These are phyloP conservation scores for Ormyrus pomaceus DNA, from an alignment of 2,888 invertebrate genomes.

Conservation along the genomic window DNA sequence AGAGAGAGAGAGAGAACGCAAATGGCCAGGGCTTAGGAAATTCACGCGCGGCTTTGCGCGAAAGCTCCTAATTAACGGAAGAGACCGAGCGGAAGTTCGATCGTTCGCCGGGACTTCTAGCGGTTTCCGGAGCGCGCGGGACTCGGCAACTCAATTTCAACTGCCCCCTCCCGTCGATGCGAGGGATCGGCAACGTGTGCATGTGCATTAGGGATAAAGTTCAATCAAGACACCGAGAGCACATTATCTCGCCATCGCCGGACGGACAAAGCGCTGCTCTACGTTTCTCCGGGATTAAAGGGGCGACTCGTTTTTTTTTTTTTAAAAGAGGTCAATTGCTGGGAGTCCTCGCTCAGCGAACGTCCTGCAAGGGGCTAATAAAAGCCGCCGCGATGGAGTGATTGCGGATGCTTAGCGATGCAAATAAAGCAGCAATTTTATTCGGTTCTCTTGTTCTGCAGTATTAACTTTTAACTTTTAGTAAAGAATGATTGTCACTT, in stretches of 20 bases:
- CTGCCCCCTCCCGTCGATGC: not conserved
- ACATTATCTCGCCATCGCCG: not conserved
- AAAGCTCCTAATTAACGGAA: slow-evolving; percentile 57
- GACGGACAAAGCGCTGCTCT: slow-evolving; percentile 6
- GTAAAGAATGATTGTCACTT: too few relatives aligned
- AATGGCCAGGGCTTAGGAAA: slow-evolving; percentile 41
- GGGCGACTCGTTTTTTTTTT: too few relatives aligned
- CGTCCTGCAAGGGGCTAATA: too few relatives aligned
- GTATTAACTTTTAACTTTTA: too few relatives aligned
- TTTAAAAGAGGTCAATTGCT: too few relatives aligned
- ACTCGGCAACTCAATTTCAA: slow-evolving; percentile 44
- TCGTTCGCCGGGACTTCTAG: slow-evolving; percentile 44
- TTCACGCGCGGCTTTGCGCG: slow-evolving; percentile 52
- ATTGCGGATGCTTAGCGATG: not conserved
- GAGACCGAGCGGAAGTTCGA: slow-evolving; percentile 52
- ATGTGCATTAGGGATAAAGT: not conserved
- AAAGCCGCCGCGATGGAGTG: too few relatives aligned
- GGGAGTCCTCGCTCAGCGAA: too few relatives aligned
- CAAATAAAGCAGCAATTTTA: not conserved
- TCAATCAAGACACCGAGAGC: slow-evolving; percentile 7
- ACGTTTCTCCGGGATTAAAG: not conserved
- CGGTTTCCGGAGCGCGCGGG: slow-evolving; percentile 41
- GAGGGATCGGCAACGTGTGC: slow-evolving; percentile 10
- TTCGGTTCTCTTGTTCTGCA: too few relatives aligned
- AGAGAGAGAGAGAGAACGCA: slow-evolving; percentile 25